A percentile compares a stretch with the other conserved stretches of the same genome.
phyloP scores from a whole-genome alignment of 2,113 vertebrate genomes.

The Butorides virescens region DNA sequence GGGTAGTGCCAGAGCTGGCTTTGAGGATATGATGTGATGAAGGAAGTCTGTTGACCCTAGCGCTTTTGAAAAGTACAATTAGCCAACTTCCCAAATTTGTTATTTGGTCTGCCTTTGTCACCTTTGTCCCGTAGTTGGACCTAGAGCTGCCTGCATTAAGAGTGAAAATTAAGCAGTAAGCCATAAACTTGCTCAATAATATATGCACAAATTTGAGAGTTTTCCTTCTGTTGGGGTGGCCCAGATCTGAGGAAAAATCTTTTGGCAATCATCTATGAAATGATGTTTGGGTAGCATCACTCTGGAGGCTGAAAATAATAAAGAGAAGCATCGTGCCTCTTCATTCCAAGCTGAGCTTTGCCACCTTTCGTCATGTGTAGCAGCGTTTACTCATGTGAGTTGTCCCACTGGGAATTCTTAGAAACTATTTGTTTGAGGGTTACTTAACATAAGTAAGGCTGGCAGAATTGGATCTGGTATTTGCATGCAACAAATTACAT shows the following conservation, averaged over 20 bases:
- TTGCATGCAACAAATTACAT: constrained; percentile 31
- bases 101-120: constrained; percentile 46
- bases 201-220: not conserved
- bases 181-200: constrained; percentile 17
- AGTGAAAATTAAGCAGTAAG: constrained; percentile 4
- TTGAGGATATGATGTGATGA: not conserved
- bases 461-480: constrained; percentile 25
- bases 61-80: constrained; percentile 43
- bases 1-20: not conserved
- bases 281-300: not conserved
- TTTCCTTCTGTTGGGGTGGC: not conserved
- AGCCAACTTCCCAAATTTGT: constrained; percentile 36
- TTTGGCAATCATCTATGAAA: not conserved
- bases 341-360: not conserved
- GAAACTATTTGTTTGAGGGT: constrained; percentile 23
- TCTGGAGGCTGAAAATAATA: not conserved
- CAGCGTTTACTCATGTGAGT: not conserved
- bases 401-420: constrained; percentile 4
- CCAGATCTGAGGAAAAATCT: not conserved
- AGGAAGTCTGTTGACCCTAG: constrained; percentile 9
- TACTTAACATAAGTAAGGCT: constrained; percentile 43
- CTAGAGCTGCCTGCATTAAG: not conserved
- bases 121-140: constrained; percentile 1
- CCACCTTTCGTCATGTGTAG: not conserved
- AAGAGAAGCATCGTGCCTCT: not conserved